Conservation (phyloP, 2,888 invertebrate species). For the Pterostichus niger region DNA sequence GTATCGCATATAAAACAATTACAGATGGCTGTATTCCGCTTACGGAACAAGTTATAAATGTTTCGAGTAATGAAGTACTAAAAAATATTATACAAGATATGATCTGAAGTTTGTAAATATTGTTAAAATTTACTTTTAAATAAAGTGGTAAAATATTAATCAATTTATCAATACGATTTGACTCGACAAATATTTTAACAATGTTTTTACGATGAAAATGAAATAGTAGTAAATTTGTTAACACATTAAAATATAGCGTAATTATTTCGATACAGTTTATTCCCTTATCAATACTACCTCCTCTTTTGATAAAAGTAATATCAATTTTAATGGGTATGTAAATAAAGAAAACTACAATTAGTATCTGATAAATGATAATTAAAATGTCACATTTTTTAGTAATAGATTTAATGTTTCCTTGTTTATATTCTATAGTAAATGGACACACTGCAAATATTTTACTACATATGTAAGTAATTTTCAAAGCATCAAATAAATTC, state of each 20-base stretch:
- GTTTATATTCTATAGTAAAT: too few relatives aligned
- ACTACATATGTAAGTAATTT: too few relatives aligned
- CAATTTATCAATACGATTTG: not conserved
- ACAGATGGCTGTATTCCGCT: too few relatives aligned
- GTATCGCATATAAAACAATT: not conserved
- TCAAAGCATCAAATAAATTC: too few relatives aligned
- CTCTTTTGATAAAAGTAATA: not conserved
- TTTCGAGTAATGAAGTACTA: too few relatives aligned
- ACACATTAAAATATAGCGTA: not conserved
- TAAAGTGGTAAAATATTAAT: not conserved
- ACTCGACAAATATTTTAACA: constrained; percentile 1
- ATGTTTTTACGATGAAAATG: not conserved
- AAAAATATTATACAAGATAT: too few relatives aligned
- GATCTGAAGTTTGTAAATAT: too few relatives aligned
- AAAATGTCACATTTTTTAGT: not conserved
- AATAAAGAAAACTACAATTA: not conserved
- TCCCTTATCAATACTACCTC: not conserved
- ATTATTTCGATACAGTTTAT: not conserved
- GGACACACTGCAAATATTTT: too few relatives aligned
- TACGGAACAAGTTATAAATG: too few relatives aligned
- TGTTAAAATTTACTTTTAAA: too few relatives aligned
- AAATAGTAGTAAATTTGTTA: not conserved
- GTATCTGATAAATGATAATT: not conserved
- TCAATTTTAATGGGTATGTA: not conserved
- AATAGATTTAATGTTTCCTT: not conserved